Conservation (phyloP, 2,888 invertebrate species). For the Catocala sponsa region DNA sequence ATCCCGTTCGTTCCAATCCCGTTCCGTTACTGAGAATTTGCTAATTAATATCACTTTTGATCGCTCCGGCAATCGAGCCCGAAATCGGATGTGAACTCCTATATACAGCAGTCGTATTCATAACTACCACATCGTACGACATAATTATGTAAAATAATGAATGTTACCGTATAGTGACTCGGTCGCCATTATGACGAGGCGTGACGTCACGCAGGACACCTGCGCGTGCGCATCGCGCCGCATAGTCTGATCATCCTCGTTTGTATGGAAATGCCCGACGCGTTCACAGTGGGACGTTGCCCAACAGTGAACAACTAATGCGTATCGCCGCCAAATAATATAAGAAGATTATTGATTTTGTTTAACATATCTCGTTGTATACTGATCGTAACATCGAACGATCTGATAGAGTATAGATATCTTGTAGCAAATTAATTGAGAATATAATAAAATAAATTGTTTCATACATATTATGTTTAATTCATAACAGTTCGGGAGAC, state of each 20-base stretch:
- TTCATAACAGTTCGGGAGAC: no score
- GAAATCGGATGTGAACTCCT: no score
- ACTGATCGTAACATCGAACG: not conserved
- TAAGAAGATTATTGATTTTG: slow-evolving; percentile 19
- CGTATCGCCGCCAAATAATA: slow-evolving; percentile 1
- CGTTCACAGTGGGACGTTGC: no score
- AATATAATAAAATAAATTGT: not conserved
- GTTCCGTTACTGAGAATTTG: no score
- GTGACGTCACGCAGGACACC: slow-evolving; percentile 3
- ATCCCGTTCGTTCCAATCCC: no score
- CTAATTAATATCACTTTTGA: no score
- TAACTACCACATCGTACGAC: no score
- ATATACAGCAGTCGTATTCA: no score
- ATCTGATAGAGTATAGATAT: no score
- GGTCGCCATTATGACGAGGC: not conserved
- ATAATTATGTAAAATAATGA: no score
- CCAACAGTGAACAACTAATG: not conserved
- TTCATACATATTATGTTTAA: not conserved
- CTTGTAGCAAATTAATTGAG: not conserved
- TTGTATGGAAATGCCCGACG: slow-evolving; percentile 13
- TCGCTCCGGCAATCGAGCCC: no score
- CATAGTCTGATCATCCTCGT: slow-evolving; percentile 14
- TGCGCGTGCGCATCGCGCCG: slow-evolving; percentile 7
- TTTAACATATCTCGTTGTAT: slow-evolving; percentile 11
- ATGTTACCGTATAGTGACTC: no score